Conservation (phyloP, 2,113 vertebrate genomes). For the Promerops cafer region DNA sequence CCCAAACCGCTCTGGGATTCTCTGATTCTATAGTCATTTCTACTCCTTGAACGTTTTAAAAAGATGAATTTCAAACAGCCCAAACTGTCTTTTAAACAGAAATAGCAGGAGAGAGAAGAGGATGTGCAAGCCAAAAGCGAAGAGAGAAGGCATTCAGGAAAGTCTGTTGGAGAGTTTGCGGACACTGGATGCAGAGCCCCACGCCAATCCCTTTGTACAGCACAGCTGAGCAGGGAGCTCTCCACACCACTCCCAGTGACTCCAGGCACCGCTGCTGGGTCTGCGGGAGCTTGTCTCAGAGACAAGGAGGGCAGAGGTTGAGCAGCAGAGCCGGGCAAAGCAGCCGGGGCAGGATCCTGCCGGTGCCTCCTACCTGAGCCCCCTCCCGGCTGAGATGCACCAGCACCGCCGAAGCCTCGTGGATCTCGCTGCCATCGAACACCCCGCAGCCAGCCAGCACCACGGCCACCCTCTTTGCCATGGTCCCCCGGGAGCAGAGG, state of each 20-base stretch:
- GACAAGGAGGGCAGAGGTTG: accelerated
- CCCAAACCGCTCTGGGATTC: not conserved
- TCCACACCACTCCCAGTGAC: accelerated
- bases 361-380: conserved; percentile 73
- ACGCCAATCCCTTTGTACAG: accelerated
- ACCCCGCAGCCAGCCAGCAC: conserved; percentile 84
- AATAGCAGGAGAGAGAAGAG: not conserved
- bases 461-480: conserved; percentile 80
- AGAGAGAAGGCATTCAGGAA: not conserved
- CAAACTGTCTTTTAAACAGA: not conserved
- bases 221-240: not conserved
- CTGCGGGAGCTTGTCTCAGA: not conserved
- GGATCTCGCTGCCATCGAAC: conserved; percentile 84
- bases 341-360: not conserved
- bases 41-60: accelerated
- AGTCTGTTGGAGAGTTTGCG: not conserved
- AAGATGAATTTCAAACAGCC: not conserved
- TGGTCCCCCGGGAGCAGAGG: not conserved
- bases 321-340: not conserved
- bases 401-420: conserved; percentile 81
- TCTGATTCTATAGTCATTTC: not conserved
- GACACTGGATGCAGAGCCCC: accelerated
- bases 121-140: not conserved
- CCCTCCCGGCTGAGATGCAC: conserved; percentile 85
- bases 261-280: accelerated